Evolutionary conservation across 1,140 invertebrate genomes (phyloP), one percentile per base, ranked within the genome.

Genomic region (Octopus sinensis): DNA sequence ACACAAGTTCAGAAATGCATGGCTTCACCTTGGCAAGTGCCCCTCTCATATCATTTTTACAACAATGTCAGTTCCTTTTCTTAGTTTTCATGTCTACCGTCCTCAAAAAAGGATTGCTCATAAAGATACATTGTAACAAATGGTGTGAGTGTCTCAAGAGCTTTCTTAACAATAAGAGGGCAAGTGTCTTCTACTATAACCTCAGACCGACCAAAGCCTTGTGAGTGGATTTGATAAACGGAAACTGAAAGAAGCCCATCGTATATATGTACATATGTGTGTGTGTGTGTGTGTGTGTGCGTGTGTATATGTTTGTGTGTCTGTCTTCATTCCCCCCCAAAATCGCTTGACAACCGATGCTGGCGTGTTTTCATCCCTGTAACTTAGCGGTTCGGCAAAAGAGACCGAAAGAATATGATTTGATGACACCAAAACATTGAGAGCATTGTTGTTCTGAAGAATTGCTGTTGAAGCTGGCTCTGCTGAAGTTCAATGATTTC

Each of bases 361-460:
- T 23, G 23, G 23, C 0, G 23, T 23, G 23, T 23, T 23, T 23
- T 23, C 23, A 23, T 23, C 23, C 23, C 23, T 23, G 23, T 23
- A 23, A 23, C 23, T 23, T 23, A 23, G 23, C 23, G 23, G 23
- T 23, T 23, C 23, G 23, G 23, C 23, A 23, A 23, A 23, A 23
- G 23, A 23, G 23, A 23, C 23, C 23, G 23, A 23, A 23, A 23
- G 23, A 23, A 23, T 23, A 23, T 23, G 23, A 68, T 68, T 68
- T 68, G 62, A 12, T n/a, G 62, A 68, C 62, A 68, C 9, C 62
- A 9, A 68, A 68, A 68, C 23, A 68, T n/a, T 9, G 62, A 68
- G 62, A 68, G 62, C 62, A n/a, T 68, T 68, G 62, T 68, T 68
- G 62, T 68, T 68, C 62, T 68, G 62, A 68, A 68, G 62, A 68